phyloP scores from a whole-genome alignment of 1,140 invertebrate genomes.

The Heliothis subflexa region DNA sequence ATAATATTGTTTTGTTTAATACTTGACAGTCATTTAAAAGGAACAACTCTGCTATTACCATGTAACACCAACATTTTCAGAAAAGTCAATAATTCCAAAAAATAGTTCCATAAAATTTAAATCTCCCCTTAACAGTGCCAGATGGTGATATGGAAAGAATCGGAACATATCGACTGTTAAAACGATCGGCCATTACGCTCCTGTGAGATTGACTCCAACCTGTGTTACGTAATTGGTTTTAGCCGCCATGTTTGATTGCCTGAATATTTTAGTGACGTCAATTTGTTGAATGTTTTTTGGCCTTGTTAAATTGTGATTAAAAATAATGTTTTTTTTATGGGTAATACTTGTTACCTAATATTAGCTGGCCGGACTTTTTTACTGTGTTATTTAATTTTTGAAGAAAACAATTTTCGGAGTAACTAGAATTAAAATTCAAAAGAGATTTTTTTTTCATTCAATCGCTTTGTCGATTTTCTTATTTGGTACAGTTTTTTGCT shows the following conservation, averaged over 20 bases:
- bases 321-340: too few species aligned
- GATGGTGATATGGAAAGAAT: conserved; percentile 60
- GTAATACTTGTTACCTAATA: too few species aligned
- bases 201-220: conserved; percentile 51
- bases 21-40: too few species aligned
- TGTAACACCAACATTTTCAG: background rate
- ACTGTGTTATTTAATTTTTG: too few species aligned
- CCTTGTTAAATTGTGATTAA: too few species aligned
- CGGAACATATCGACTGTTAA: conserved; percentile 60
- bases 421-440: too few species aligned
- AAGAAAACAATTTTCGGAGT: too few species aligned
- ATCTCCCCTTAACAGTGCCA: conserved; percentile 51
- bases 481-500: too few species aligned
- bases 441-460: too few species aligned
- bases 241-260: conserved; percentile 27
- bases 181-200: conserved; percentile 50
- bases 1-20: too few species aligned
- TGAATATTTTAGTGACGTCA: conserved; percentile 2
- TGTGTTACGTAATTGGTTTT: conserved; percentile 33
- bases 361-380: too few species aligned
- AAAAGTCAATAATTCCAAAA: background rate
- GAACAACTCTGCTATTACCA: background rate
- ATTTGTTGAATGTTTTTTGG: background rate
- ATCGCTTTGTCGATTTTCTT: too few species aligned
- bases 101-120: background rate